phyloP scores from a whole-genome alignment of 2,797 vertebrate genomes.

The Scolopax bukidnonensis region DNA sequence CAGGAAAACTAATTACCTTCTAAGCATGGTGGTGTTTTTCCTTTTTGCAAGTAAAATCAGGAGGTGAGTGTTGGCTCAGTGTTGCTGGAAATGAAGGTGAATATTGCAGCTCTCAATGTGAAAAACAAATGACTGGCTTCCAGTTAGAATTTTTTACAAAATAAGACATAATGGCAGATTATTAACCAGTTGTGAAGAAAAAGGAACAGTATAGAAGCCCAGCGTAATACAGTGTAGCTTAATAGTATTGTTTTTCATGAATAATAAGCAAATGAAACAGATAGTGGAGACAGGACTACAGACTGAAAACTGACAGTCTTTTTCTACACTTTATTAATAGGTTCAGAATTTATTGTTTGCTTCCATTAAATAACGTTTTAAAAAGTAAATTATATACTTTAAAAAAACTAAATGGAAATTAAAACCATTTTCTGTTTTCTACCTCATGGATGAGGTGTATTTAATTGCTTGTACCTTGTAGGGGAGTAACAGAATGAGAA shows the following conservation, averaged over 20 bases:
- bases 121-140: not conserved
- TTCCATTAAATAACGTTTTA: not conserved
- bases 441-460: not conserved
- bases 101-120: not conserved
- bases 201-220: not conserved
- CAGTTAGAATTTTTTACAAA: not conserved
- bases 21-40: not conserved
- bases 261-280: not conserved
- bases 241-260: not conserved
- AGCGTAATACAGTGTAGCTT: not conserved
- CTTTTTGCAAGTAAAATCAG: not conserved
- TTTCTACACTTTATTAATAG: not conserved
- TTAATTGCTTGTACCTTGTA: not conserved
- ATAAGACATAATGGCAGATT: not conserved
- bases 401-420: not conserved
- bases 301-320: not conserved
- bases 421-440: not conserved
- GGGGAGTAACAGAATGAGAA: not conserved
- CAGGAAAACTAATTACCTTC: not conserved
- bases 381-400: not conserved
- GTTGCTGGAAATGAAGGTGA: not conserved
- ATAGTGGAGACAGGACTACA: not conserved
- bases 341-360: not conserved
- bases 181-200: not conserved
- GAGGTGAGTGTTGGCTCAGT: not conserved